Conservation (phyloP, 1,140 invertebrate genomes). For the Homarus americanus region DNA sequence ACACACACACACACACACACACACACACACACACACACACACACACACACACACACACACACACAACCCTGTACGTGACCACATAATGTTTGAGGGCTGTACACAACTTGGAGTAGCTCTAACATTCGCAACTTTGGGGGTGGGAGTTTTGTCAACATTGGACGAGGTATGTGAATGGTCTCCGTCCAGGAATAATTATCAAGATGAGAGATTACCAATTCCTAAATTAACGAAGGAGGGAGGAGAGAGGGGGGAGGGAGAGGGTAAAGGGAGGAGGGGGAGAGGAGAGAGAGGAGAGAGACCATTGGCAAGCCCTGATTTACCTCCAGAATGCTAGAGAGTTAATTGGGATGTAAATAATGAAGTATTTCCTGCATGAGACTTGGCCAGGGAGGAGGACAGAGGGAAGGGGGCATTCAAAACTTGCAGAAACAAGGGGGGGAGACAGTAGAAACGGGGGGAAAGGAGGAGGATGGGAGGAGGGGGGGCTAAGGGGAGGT, state of each 20-base stretch:
- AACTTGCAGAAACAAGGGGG: slow-evolving; percentile 34
- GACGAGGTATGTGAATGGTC: background rate
- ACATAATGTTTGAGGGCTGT: background rate
- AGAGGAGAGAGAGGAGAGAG: slow-evolving; percentile 9
- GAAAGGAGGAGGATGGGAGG: background rate
- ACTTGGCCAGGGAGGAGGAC: background rate
- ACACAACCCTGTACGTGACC: background rate
- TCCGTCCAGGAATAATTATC: slow-evolving; percentile 41
- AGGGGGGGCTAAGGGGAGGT: slow-evolving; percentile 17
- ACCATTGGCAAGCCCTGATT: background rate
- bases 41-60: background rate
- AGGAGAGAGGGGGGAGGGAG: background rate
- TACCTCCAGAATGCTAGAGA: background rate
- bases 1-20: background rate
- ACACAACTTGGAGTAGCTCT: background rate
- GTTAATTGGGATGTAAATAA: slow-evolving; percentile 33
- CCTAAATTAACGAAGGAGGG: slow-evolving; percentile 32
- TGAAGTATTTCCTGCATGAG: slow-evolving; percentile 27
- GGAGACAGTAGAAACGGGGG: background rate
- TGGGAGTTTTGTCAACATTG: slow-evolving; percentile 1
- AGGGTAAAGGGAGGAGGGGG: background rate
- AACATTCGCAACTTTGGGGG: slow-evolving; percentile 26
- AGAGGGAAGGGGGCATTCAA: slow-evolving; percentile 33
- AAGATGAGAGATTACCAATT: slow-evolving; percentile 62
- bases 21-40: background rate